phyloP scores from a whole-genome alignment of 2,888 invertebrate species.

The Hylaea fasciaria region DNA sequence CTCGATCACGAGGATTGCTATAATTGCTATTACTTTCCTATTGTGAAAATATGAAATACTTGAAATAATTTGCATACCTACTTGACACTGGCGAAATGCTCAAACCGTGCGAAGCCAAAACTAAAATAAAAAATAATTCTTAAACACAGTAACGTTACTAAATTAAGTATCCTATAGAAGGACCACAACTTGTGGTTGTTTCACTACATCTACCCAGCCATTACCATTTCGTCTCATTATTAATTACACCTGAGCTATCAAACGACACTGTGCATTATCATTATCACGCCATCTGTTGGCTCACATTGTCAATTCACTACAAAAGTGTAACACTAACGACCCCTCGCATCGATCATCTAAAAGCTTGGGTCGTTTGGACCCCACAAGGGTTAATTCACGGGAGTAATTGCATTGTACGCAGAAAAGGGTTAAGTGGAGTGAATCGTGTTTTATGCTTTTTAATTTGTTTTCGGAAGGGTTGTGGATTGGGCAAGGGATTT shows the following conservation, averaged over 20 bases:
- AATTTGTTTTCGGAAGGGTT: constrained; percentile 72
- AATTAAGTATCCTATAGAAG: no score
- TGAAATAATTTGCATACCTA: no score
- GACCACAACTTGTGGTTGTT: no score
- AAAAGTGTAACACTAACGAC: constrained; percentile 17
- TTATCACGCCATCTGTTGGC: constrained; percentile 21
- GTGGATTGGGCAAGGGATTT: constrained; percentile 47
- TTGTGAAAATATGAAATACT: no score
- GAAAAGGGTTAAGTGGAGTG: constrained; percentile 68
- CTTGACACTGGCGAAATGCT: no score
- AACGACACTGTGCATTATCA: constrained; percentile 14
- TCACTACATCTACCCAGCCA: neutral
- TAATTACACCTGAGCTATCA: constrained; percentile 23
- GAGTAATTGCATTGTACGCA: constrained; percentile 71
- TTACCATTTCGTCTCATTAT: constrained; percentile 5
- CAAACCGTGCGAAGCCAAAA: no score
- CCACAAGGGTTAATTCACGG: constrained; percentile 62
- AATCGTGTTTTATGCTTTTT: constrained; percentile 79
- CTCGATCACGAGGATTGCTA: no score
- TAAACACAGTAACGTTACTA: no score
- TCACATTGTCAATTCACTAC: constrained; percentile 26
- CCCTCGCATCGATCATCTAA: constrained; percentile 40
- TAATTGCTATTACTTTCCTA: no score
- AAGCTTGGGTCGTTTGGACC: constrained; percentile 49
- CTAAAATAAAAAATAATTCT: no score